Evolutionary conservation across 2,113 vertebrate species (phyloP).

Genomic region (Poeciliopsis retropinna): DNA sequence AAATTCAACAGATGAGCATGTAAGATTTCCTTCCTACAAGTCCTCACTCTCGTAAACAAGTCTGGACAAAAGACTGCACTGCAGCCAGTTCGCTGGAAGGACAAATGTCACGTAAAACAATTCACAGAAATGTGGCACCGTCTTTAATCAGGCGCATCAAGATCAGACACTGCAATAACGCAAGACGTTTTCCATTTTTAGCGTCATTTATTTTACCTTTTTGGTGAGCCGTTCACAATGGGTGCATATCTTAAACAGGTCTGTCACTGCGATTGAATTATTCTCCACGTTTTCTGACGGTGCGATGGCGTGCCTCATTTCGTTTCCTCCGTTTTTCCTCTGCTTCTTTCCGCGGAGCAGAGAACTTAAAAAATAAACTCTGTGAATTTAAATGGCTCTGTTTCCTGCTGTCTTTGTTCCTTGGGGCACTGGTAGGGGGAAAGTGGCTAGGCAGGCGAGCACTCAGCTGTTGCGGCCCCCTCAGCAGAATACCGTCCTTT

Average conservation of each 20-base stretch:
- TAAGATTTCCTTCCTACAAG: constrained; percentile 9
- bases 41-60: constrained; percentile 63
- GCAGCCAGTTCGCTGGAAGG: constrained; percentile 56
- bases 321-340: constrained; percentile 49
- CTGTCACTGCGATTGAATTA: constrained; percentile 68
- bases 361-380: not conserved
- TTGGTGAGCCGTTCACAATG: constrained; percentile 79
- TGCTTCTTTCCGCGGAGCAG: constrained; percentile 20
- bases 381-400: constrained; percentile 29
- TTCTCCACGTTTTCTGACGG: constrained; percentile 73
- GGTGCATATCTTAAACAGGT: constrained; percentile 79
- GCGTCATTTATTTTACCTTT: constrained; percentile 74
- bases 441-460: constrained; percentile 38
- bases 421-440: constrained; percentile 62
- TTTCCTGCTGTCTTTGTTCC: constrained; percentile 73
- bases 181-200: not conserved
- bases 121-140: not conserved
- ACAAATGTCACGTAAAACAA: constrained; percentile 10
- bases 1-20: not conserved
- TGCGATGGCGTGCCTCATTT: constrained; percentile 80
- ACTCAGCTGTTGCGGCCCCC: constrained; percentile 74
- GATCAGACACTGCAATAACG: not conserved
- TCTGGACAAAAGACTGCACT: constrained; percentile 73
- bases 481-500: constrained; percentile 67
- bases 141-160: fast-evolving